A percentile compares a stretch with the other conserved stretches of the same genome.
Conservation (phyloP, 2,888 invertebrate species). For the Thera obeliscata region DNA sequence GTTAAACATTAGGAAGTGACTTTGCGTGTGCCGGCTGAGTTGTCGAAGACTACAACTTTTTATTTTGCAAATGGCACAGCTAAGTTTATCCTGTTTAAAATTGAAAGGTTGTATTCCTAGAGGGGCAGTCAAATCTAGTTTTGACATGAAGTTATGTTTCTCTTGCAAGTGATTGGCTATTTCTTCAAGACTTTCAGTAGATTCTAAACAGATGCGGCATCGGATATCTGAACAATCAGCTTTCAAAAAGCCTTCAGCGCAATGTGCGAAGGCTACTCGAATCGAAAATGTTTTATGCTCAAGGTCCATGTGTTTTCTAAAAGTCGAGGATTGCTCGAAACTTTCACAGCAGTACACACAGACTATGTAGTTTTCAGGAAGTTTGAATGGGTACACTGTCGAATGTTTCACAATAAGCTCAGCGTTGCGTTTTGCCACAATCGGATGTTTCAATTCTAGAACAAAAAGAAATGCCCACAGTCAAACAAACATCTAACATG, state of each 20-base stretch:
- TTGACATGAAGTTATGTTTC: constrained; percentile 30
- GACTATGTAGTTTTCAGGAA: constrained; percentile 70
- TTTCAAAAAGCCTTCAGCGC: constrained; percentile 65
- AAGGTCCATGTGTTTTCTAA: constrained; percentile 68
- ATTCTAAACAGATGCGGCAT: constrained; percentile 47
- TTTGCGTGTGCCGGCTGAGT: constrained; percentile 52
- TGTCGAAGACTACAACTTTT: constrained; percentile 47
- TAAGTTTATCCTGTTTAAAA: constrained; percentile 42
- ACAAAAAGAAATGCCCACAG: constrained; percentile 78
- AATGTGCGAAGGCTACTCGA: constrained; percentile 67
- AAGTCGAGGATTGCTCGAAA: constrained; percentile 61
- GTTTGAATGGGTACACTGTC: constrained; percentile 78
- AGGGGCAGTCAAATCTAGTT: constrained; percentile 25
- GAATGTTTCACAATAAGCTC: constrained; percentile 74
- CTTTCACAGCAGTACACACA: constrained; percentile 76
- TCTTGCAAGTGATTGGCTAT: constrained; percentile 45
- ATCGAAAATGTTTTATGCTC: constrained; percentile 67
- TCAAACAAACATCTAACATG: constrained; percentile 45
- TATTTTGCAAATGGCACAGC: constrained; percentile 47
- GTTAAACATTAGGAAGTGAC: constrained; percentile 50
- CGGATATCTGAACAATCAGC: constrained; percentile 51
- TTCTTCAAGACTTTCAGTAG: constrained; percentile 38
- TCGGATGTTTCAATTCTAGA: constrained; percentile 72
- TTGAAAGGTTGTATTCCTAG: constrained; percentile 49
- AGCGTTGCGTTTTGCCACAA: constrained; percentile 72